phyloP scores from a whole-genome alignment of 2,113 vertebrate species.

The Boulengeromyrus knoepffleri region DNA sequence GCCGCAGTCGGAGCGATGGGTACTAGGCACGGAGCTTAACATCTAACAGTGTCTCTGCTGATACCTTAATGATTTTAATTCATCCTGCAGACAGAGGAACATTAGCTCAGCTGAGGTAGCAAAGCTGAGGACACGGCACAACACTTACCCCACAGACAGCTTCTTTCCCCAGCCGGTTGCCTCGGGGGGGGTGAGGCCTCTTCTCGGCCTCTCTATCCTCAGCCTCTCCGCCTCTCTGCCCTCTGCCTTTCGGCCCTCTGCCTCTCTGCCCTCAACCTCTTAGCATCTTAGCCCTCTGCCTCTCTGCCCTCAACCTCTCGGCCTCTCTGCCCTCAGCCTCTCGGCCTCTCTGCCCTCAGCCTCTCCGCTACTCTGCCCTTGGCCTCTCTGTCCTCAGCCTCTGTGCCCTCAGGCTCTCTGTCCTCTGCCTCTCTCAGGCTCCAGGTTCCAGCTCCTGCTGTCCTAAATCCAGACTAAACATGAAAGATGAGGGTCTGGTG shows the following conservation, averaged over 20 bases:
- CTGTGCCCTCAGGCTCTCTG: background rate
- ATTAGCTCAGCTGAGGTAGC: background rate
- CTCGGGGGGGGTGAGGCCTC: background rate
- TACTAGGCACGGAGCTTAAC: background rate
- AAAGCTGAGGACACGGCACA: background rate
- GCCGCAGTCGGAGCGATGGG: conserved; percentile 38
- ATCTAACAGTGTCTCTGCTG: background rate
- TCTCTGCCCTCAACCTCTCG: background rate
- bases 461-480: background rate
- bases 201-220: background rate
- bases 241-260: background rate
- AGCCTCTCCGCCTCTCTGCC: background rate
- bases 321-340: too few relatives aligned
- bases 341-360: too few relatives aligned
- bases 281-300: background rate
- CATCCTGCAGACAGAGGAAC: background rate
- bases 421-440: background rate
- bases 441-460: background rate
- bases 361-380: too few relatives aligned
- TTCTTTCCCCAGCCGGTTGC: background rate
- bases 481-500: background rate
- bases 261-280: background rate
- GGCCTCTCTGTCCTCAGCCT: background rate
- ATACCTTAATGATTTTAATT: background rate
- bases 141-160: conserved; percentile 6